Conservation (phyloP, 2,797 vertebrate species). For the Dryobates pubescens region DNA sequence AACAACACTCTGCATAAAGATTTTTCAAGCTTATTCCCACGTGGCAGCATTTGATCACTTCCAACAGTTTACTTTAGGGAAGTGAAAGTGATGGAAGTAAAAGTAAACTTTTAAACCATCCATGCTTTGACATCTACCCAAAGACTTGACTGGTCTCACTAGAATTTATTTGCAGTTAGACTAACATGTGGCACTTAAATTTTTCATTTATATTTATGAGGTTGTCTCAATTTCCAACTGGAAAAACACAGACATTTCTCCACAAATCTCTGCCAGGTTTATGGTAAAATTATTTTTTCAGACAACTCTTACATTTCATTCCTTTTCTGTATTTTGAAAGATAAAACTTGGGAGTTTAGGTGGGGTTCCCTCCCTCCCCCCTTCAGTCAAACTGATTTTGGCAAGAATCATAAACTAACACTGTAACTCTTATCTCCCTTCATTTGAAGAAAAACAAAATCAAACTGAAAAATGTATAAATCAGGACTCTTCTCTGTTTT, state of each 20-base stretch:
- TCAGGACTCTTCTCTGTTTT: not conserved
- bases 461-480: not conserved
- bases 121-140: not conserved
- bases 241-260: not conserved
- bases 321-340: not conserved
- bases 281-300: not conserved
- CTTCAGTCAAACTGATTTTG: not conserved
- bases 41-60: not conserved
- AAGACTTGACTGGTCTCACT: not conserved
- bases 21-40: not conserved
- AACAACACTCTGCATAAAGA: not conserved
- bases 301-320: not conserved
- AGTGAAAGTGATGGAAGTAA: not conserved
- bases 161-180: constrained; percentile 14
- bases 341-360: not conserved
- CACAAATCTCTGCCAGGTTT: not conserved
- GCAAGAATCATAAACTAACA: constrained; percentile 49
- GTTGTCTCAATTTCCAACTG: not conserved
- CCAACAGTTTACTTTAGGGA: not conserved
- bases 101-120: constrained; percentile 21
- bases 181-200: not conserved
- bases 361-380: not conserved
- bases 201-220: constrained; percentile 23
- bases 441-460: constrained; percentile 10
- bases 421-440: not conserved